Conservation (phyloP, 2,113 vertebrate species). For the Agelaius phoeniceus region DNA sequence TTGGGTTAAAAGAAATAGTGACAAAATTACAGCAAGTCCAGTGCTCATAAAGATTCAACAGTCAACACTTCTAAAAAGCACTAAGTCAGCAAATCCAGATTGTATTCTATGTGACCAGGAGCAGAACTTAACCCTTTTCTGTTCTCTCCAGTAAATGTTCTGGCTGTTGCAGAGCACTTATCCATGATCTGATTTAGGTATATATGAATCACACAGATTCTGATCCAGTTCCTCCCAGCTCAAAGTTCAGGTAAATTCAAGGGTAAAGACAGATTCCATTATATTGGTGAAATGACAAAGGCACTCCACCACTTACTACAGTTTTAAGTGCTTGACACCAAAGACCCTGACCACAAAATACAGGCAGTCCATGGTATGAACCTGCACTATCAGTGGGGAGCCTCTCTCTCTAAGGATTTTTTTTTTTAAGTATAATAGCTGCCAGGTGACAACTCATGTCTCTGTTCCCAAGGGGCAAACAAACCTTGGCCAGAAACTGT, state of each 20-base stretch:
- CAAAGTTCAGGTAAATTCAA: neutral
- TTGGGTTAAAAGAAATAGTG: neutral
- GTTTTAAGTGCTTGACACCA: neutral
- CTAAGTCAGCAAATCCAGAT: neutral
- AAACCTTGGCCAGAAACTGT: neutral
- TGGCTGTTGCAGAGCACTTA: neutral
- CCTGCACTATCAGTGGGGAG: neutral
- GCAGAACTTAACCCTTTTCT: neutral
- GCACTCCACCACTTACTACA: neutral
- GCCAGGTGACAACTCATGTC: neutral
- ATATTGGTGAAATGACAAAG: neutral
- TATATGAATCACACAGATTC: neutral
- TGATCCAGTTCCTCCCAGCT: neutral
- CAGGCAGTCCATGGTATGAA: neutral
- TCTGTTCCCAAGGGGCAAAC: neutral
- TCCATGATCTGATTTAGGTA: neutral
- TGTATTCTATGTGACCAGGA: neutral
- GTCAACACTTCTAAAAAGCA: neutral
- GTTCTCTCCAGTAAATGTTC: neutral
- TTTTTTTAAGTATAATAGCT: accelerated
- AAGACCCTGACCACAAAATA: neutral
- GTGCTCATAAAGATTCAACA: neutral
- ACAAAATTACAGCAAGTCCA: neutral
- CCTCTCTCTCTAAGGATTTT: neutral
- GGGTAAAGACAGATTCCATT: neutral